These are phyloP conservation scores for Spatulosminthurus flaviceps DNA, from an alignment of 2,888 invertebrate genomes.

Conservation along the genomic window DNA sequence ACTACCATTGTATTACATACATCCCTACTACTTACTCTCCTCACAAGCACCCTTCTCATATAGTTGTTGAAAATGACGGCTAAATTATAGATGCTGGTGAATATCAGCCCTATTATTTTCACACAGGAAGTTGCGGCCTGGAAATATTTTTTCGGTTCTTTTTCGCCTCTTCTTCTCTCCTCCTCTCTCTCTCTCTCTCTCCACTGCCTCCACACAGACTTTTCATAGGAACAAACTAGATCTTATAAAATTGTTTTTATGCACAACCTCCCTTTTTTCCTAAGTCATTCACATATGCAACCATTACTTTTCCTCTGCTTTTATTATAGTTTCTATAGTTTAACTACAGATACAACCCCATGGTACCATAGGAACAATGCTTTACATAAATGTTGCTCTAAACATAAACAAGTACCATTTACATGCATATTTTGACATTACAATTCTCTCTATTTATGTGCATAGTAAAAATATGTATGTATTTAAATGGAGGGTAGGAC, in stretches of 20 bases:
- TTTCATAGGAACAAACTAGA: conserved; percentile 37
- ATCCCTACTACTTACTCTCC: neutral
- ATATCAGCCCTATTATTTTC: conserved; percentile 63
- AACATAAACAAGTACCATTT: too few relatives aligned
- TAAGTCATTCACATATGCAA: neutral
- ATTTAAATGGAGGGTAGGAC: too few relatives aligned
- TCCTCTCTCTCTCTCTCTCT: conserved; percentile 33
- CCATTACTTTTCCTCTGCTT: neutral
- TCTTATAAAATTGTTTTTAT: conserved; percentile 25
- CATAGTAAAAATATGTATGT: too few relatives aligned
- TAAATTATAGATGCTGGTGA: conserved; percentile 63
- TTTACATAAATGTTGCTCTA: too few relatives aligned
- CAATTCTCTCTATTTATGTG: too few relatives aligned
- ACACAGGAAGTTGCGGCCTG: conserved; percentile 63
- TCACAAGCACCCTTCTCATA: conserved; percentile 47
- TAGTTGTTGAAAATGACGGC: conserved; percentile 52
- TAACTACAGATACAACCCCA: too few relatives aligned
- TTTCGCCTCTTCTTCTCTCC: conserved; percentile 32
- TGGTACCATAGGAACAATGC: too few relatives aligned
- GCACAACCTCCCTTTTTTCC: neutral
- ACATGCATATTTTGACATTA: too few relatives aligned
- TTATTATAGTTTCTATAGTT: neutral
- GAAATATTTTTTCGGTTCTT: conserved; percentile 40
- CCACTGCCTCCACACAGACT: neutral
- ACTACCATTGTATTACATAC: neutral